Evolutionary conservation across 2,113 vertebrate genomes (phyloP).

Genomic region (Ardeotis arabs): DNA sequence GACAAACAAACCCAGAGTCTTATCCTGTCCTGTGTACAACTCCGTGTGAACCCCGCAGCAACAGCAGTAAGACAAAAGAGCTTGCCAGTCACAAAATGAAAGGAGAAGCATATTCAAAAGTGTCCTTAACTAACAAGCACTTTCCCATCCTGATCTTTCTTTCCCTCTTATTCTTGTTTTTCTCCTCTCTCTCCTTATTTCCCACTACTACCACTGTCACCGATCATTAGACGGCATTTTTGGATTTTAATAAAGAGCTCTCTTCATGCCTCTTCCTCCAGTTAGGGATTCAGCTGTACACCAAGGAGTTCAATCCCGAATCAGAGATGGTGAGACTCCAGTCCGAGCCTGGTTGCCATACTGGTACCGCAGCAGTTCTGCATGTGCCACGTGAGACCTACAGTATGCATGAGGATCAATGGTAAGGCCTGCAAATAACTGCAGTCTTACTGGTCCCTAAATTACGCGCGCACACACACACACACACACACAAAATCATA

Average conservation of each 20-base stretch:
- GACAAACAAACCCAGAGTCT: not conserved
- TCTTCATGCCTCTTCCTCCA: not conserved
- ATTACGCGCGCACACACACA: not conserved
- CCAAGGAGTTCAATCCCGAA: not conserved
- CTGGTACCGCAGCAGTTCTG: not conserved
- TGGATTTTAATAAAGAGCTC: not conserved
- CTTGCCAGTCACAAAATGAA: not conserved
- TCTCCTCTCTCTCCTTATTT: not conserved
- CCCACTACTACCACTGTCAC: not conserved
- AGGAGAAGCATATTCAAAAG: not conserved
- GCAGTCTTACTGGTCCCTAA: not conserved
- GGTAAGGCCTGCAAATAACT: not conserved
- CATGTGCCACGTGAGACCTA: not conserved
- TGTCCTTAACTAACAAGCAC: not conserved
- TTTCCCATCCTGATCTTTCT: not conserved
- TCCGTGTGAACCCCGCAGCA: not conserved
- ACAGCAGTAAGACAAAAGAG: not conserved
- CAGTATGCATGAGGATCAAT: not conserved
- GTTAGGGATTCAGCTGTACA: not conserved
- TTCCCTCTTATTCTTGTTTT: not conserved
- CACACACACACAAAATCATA: not conserved
- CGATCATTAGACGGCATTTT: accelerated
- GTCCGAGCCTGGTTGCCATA: not conserved
- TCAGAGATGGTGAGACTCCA: not conserved
- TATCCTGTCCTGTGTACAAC: not conserved